These are phyloP conservation scores for Barbus barbus DNA, from an alignment of 2,113 vertebrate species.

Conservation along the genomic window DNA sequence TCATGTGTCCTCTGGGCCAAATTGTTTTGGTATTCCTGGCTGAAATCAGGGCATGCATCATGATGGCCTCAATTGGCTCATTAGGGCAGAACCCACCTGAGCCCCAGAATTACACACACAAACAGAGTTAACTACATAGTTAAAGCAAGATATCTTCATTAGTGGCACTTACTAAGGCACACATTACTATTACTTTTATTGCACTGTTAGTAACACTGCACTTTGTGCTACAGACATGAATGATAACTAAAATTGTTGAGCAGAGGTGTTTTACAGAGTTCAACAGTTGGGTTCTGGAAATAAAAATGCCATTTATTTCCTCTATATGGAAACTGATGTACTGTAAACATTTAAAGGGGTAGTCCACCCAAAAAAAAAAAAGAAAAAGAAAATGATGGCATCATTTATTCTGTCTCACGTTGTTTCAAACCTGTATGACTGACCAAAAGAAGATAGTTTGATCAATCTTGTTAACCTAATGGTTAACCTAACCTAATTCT, in stretches of 20 bases:
- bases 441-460: too few relatives aligned
- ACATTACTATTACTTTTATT: neutral
- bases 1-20: constrained; percentile 45
- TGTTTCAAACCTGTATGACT: neutral
- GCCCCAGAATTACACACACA: constrained; percentile 48
- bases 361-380: neutral
- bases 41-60: constrained; percentile 57
- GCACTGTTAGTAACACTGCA: neutral
- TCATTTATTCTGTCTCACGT: neutral
- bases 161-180: neutral
- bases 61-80: constrained; percentile 53
- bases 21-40: constrained; percentile 51
- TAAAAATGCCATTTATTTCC: neutral
- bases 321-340: neutral
- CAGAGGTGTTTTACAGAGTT: neutral
- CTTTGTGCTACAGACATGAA: neutral
- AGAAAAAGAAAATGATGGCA: neutral
- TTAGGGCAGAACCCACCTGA: constrained; percentile 56
- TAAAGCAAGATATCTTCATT: constrained; percentile 25
- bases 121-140: constrained; percentile 23
- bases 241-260: neutral
- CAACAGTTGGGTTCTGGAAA: neutral
- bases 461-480: too few relatives aligned
- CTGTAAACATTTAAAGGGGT: neutral
- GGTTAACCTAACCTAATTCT: too few relatives aligned